Evolutionary conservation across 2,888 invertebrate genomes (phyloP).

Genomic region (Trisateles emortualis): DNA sequence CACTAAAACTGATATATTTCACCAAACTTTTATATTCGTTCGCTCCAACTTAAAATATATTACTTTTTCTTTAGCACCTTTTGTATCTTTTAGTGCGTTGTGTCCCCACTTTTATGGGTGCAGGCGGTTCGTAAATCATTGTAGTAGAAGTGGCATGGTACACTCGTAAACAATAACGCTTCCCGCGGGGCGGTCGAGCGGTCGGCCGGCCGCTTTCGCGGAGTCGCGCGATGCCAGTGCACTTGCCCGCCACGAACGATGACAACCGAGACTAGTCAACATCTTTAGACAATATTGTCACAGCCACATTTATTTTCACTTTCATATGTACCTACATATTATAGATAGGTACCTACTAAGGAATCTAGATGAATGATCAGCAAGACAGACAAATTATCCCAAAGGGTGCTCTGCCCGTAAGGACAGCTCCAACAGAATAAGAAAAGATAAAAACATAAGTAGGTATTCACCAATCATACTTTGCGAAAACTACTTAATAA

Average conservation of each 20-base stretch:
- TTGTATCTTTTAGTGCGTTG: conserved; percentile 85
- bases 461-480: not conserved
- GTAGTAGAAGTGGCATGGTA: conserved; percentile 84
- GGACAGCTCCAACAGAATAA: no score
- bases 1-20: conserved; percentile 85
- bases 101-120: conserved; percentile 84
- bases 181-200: conserved; percentile 61
- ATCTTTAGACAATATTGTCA: conserved; percentile 8
- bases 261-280: conserved; percentile 15
- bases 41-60: conserved; percentile 84
- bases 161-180: conserved; percentile 78
- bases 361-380: no score
- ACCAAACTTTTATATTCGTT: conserved; percentile 85
- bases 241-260: conserved; percentile 20
- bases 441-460: no score
- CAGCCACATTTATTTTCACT: not conserved
- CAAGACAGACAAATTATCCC: no score
- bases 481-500: not conserved
- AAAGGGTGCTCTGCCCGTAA: no score
- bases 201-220: conserved; percentile 47
- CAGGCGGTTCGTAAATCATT: conserved; percentile 85
- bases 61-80: conserved; percentile 86
- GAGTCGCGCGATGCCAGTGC: conserved; percentile 12
- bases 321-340: no score
- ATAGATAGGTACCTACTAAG: no score